A percentile compares a stretch with the other conserved stretches of the same genome.
These are phyloP conservation scores for Esox niger DNA, from an alignment of 2,113 vertebrate species.

Conservation along the genomic window DNA sequence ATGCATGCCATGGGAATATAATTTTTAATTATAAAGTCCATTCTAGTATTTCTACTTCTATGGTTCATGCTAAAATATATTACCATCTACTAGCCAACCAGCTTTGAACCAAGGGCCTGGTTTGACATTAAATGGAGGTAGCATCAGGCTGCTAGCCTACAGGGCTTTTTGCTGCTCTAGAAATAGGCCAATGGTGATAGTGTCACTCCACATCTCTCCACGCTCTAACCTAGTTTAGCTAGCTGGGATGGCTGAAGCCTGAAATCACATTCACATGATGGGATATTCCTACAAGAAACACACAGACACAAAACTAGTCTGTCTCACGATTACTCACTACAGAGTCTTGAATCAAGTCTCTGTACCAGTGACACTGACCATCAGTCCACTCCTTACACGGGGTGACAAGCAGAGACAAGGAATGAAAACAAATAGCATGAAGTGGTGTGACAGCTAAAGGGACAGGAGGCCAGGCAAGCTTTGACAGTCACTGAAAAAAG, in stretches of 20 bases:
- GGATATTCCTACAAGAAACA: conserved; percentile 2
- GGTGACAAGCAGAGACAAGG: too few relatives aligned
- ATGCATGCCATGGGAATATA: too few relatives aligned
- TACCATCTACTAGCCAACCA: conserved; percentile 32
- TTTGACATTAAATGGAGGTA: conserved; percentile 36
- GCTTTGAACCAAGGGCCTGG: conserved; percentile 18
- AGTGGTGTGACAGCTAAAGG: too few relatives aligned
- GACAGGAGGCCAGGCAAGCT: too few relatives aligned
- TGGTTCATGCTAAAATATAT: background rate
- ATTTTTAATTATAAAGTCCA: too few relatives aligned
- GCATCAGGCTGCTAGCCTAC: conserved; percentile 42
- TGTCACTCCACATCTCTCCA: conserved; percentile 47
- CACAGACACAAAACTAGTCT: background rate
- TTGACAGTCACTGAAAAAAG: too few relatives aligned
- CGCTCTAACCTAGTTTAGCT: conserved; percentile 61
- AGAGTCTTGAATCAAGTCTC: too few relatives aligned
- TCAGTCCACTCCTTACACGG: too few relatives aligned
- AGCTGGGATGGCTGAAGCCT: background rate
- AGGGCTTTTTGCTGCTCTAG: conserved; percentile 38
- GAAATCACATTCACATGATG: conserved; percentile 3
- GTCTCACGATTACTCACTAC: too few relatives aligned
- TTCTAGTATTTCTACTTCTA: background rate
- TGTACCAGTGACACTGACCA: too few relatives aligned
- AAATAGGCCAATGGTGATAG: conserved; percentile 65
- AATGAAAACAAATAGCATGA: too few relatives aligned